A percentile compares a stretch with the other conserved stretches of the same genome.
These are phyloP conservation scores for Doryteuthis pealeii DNA, from an alignment of 1,140 invertebrate species.

Conservation along the genomic window DNA sequence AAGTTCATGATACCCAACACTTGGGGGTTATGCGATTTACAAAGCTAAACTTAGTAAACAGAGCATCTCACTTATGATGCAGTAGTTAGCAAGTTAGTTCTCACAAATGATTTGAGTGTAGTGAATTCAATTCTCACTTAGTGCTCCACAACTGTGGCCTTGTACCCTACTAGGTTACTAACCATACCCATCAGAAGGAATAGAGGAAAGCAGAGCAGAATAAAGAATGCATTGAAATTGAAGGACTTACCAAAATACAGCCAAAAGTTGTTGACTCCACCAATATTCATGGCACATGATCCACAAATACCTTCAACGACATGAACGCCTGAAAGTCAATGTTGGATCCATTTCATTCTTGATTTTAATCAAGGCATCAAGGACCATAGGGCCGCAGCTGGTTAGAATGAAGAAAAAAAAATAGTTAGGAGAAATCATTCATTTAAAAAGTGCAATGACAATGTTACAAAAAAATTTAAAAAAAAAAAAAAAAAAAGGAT, in stretches of 20 bases:
- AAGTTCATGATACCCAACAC: too few species aligned
- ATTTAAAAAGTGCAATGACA: neutral
- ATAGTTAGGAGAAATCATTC: neutral
- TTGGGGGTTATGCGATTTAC: too few species aligned
- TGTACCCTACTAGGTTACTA: neutral
- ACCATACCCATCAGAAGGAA: neutral
- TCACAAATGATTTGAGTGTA: neutral
- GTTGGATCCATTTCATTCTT: constrained; percentile 98
- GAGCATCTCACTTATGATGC: too few species aligned
- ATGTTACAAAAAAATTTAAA: neutral
- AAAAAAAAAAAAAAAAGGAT: neutral
- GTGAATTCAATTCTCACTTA: neutral
- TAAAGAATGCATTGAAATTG: too few species aligned
- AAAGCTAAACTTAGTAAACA: too few species aligned
- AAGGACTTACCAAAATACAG: constrained; percentile 76
- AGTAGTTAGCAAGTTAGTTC: neutral
- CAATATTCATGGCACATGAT: constrained; percentile 99
- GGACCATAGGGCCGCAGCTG: constrained; percentile 93
- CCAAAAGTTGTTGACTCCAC: constrained; percentile 91
- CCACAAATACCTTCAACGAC: constrained; percentile 96
- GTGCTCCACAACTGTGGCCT: neutral
- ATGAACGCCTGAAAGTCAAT: constrained; percentile 92
- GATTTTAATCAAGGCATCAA: constrained; percentile 97
- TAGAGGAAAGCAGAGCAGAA: neutral
- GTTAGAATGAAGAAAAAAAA: constrained; percentile 17